Evolutionary conservation across 2,113 vertebrate species (phyloP).

Genomic region (Stegostoma tigrinum): DNA sequence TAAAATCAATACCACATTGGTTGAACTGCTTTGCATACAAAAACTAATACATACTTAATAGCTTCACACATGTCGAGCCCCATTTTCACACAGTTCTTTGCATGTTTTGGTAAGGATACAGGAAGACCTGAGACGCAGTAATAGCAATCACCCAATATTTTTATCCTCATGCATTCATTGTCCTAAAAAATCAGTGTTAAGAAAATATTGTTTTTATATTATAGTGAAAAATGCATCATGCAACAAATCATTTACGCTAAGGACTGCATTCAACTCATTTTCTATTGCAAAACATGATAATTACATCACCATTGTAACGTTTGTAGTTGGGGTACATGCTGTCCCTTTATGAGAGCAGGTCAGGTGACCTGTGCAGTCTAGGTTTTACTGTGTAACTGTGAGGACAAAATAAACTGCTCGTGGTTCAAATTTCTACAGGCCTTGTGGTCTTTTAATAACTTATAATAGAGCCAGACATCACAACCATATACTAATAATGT

Average conservation of each 20-base stretch:
- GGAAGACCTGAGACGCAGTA: conserved; percentile 96
- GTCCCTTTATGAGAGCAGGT: too few species aligned
- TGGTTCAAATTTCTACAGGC: too few species aligned
- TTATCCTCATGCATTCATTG: conserved; percentile 98
- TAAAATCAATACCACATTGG: background rate
- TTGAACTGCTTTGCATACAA: background rate
- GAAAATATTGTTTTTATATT: background rate
- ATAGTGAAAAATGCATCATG: background rate
- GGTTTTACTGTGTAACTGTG: too few species aligned
- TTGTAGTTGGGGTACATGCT: too few species aligned
- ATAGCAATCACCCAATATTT: conserved; percentile 97
- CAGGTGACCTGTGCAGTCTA: too few species aligned
- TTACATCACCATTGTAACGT: background rate
- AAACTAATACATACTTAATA: conserved; percentile 77
- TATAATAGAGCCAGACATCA: too few species aligned
- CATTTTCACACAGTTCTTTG: conserved; percentile 98
- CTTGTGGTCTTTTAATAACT: too few species aligned
- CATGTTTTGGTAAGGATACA: conserved; percentile 86
- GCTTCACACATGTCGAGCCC: conserved; percentile 97
- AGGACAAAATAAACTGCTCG: too few species aligned
- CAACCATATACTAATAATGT: background rate
- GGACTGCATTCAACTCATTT: background rate
- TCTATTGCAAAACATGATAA: background rate
- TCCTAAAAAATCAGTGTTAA: conserved; percentile 59
- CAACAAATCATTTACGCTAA: background rate